Conservation (phyloP, 2,888 invertebrate genomes). For the Pristionchus arcanus region DNA sequence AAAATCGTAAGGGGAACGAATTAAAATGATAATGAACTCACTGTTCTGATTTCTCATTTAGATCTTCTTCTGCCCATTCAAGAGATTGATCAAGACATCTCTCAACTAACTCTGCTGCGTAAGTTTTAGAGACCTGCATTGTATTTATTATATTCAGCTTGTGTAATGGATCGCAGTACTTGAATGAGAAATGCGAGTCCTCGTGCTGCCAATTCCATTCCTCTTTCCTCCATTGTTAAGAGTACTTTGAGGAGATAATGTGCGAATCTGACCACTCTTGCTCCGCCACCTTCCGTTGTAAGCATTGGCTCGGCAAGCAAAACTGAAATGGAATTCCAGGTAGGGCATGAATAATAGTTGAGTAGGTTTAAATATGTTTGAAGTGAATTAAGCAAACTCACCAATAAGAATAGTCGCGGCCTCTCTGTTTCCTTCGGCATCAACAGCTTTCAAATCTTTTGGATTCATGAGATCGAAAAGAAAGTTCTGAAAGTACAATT, state of each 20-base stretch:
- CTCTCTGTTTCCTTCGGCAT: conserved; percentile 54
- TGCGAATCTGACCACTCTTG: conserved; percentile 61
- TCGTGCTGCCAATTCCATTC: conserved; percentile 96
- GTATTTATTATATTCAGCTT: too few relatives aligned
- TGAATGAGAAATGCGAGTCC: conserved; percentile 92
- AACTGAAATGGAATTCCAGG: conserved; percentile 56
- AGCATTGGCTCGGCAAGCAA: conserved; percentile 64
- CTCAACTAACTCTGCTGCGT: conserved; percentile 96
- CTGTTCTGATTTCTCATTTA: neutral
- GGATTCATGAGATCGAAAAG: conserved; percentile 59
- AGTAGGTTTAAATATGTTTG: too few relatives aligned
- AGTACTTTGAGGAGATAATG: conserved; percentile 66
- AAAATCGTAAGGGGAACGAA: neutral
- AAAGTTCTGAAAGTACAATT: conserved; percentile 53
- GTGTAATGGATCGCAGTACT: conserved; percentile 80
- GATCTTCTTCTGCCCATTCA: conserved; percentile 92
- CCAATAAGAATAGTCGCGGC: conserved; percentile 69
- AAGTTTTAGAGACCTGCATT: conserved; percentile 86
- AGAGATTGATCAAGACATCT: conserved; percentile 96
- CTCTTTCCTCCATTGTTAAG: conserved; percentile 81
- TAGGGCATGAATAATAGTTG: too few relatives aligned
- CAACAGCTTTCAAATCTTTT: neutral
- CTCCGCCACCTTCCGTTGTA: conserved; percentile 58
- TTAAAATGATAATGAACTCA: neutral
- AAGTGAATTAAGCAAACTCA: neutral